These are phyloP conservation scores for Desoria tigrina DNA, from an alignment of 2,888 invertebrate genomes.

Conservation along the genomic window DNA sequence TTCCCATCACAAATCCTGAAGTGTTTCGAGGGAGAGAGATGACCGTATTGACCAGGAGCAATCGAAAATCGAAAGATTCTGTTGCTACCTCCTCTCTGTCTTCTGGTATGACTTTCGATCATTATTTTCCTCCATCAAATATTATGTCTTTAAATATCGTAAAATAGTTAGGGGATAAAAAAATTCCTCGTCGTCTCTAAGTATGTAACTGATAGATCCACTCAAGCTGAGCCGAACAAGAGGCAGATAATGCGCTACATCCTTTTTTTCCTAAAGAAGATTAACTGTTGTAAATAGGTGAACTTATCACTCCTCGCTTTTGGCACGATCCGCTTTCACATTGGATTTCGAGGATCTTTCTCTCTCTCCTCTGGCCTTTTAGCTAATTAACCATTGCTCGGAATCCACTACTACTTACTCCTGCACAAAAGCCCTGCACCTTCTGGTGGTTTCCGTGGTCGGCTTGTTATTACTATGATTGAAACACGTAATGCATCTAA, in stretches of 20 bases:
- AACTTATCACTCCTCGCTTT: constrained; percentile 6
- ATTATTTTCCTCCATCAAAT: too few species aligned
- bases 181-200: not conserved
- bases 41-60: too few species aligned
- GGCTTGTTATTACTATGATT: too few species aligned
- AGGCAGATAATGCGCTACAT: constrained; percentile 9
- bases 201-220: constrained; percentile 5
- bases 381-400: constrained; percentile 12
- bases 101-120: too few species aligned
- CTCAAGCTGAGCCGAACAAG: constrained; percentile 14
- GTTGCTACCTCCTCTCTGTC: too few species aligned
- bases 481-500: too few species aligned
- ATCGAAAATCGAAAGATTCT: too few species aligned
- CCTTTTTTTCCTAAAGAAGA: constrained; percentile 1
- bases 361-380: not conserved
- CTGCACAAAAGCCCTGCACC: too few species aligned
- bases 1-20: too few species aligned
- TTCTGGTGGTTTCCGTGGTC: too few species aligned
- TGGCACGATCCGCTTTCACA: constrained; percentile 17
- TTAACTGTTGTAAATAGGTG: constrained; percentile 16
- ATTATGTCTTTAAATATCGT: constrained; percentile 2
- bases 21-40: too few species aligned
- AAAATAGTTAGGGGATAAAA: not conserved
- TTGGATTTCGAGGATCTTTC: constrained; percentile 11
- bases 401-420: too few species aligned